Evolutionary conservation across 2,888 invertebrate species (phyloP), one percentile per base, ranked within the genome.

Genomic region (Halictus ligatus): DNA sequence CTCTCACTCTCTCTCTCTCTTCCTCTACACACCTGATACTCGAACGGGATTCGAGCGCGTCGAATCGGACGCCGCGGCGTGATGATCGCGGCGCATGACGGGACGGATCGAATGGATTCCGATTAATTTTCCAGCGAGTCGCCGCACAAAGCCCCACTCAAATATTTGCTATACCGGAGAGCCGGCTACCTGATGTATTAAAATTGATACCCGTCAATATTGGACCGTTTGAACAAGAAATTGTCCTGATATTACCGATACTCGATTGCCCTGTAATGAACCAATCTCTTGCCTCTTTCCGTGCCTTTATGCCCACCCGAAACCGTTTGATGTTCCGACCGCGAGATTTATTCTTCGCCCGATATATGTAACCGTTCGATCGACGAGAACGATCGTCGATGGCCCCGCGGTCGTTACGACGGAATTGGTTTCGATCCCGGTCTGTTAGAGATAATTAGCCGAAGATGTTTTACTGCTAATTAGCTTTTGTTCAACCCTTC

Each of bases 1-100:
- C 2, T 29, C 6, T 43, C 80, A 50, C 74, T 21, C 81, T 8
- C 12, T 12, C 13, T 54, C 21, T 54, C 54, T 54, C 64, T 64
- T 25, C 50, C 80, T 69, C 77, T 21, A 78, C 15, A 60, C 84
- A 83, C 86, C 83, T 83, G 86, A 29, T 69, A 21, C 80, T 73
- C 78, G 78, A 75, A 69, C 54, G 75, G 58, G 80, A 78, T 81
- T 77, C 78, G 58, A 69, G 40, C 40, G 77, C 50, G 69, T 69
- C 77, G n/a, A 69, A 60, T 75, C 60, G 75, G 75, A 43, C 40
- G 58, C 25, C 48, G 48, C 48, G 48, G 50, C 25, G 50, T 50
- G 73, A 48, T 50, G 73, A 40, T 69, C 40, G 29, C 50, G 73
- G 73, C 50, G 73, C 50, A 50, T 50, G 73, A 40, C 69, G 46